Conservation (phyloP, 2,888 invertebrate species). For the Gibbula magus region DNA sequence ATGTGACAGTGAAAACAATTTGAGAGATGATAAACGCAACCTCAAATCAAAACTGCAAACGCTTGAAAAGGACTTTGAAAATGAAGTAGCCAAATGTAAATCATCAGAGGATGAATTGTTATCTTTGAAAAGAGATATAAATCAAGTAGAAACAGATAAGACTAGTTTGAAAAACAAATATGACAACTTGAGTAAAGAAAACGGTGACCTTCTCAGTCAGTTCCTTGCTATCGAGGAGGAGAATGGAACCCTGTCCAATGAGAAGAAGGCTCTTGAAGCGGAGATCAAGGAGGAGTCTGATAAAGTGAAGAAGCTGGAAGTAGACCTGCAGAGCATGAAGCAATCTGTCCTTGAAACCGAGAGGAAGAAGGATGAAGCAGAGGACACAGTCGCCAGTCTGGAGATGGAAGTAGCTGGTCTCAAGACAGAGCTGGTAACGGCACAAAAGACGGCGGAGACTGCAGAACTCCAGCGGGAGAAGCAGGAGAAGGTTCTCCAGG, state of each 20-base stretch:
- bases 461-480: not conserved
- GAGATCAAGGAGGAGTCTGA: not conserved
- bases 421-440: not conserved
- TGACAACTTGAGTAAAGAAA: slow-evolving; percentile 51
- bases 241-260: slow-evolving; percentile 30
- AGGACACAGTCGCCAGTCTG: slow-evolving; percentile 32
- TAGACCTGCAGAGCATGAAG: slow-evolving; percentile 12
- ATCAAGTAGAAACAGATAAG: slow-evolving; percentile 34
- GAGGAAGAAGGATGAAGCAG: slow-evolving; percentile 47
- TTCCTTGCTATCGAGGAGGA: slow-evolving; percentile 53
- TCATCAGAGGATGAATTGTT: slow-evolving; percentile 23
- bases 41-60: slow-evolving; percentile 35
- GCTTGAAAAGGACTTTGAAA: slow-evolving; percentile 31
- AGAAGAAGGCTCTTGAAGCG: slow-evolving; percentile 9
- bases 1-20: slow-evolving; percentile 27
- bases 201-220: slow-evolving; percentile 52
- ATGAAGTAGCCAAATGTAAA: not conserved
- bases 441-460: not conserved
- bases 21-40: slow-evolving; percentile 38
- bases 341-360: not conserved
- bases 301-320: slow-evolving; percentile 5
- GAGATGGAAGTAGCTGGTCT: not conserved
- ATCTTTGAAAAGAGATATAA: slow-evolving; percentile 36
- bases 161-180: slow-evolving; percentile 42
- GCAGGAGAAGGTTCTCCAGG: not conserved